Conservation (phyloP, 2,888 invertebrate species). For the Sialis fuliginosa region DNA sequence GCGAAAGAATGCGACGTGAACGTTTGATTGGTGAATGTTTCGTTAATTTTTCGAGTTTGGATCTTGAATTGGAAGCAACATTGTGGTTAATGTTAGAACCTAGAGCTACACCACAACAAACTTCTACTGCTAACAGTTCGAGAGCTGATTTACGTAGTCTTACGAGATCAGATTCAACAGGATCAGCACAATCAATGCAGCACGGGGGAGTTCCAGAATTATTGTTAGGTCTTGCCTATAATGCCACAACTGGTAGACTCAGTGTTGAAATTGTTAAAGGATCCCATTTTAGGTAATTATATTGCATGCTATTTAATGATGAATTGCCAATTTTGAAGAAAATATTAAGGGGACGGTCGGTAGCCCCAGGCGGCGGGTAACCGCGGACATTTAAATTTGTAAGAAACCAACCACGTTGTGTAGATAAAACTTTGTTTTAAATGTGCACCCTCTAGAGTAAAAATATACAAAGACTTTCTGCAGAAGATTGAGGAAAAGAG, state of each 20-base stretch:
- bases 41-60: slow-evolving; percentile 77
- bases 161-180: slow-evolving; percentile 83
- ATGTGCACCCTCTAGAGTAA: no score
- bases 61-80: slow-evolving; percentile 77
- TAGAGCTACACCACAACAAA: slow-evolving; percentile 27
- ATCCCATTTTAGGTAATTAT: slow-evolving; percentile 40
- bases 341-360: no score
- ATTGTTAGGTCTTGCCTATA: slow-evolving; percentile 76
- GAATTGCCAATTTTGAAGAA: no score
- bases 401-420: no score
- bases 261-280: slow-evolving; percentile 77
- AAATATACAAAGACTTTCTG: no score
- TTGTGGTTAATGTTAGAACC: slow-evolving; percentile 76
- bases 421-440: no score
- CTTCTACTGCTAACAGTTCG: slow-evolving; percentile 18
- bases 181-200: slow-evolving; percentile 81
- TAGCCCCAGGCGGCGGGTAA: no score
- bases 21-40: slow-evolving; percentile 80
- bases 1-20: slow-evolving; percentile 84
- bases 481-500: no score
- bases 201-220: slow-evolving; percentile 84
- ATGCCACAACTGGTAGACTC: slow-evolving; percentile 83
- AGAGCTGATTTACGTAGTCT: slow-evolving; percentile 53
- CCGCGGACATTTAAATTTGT: no score
- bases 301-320: no score